Base-by-base conservation (phyloP, 1,140 invertebrate species). In the Colletes latitarsis region DNA sequence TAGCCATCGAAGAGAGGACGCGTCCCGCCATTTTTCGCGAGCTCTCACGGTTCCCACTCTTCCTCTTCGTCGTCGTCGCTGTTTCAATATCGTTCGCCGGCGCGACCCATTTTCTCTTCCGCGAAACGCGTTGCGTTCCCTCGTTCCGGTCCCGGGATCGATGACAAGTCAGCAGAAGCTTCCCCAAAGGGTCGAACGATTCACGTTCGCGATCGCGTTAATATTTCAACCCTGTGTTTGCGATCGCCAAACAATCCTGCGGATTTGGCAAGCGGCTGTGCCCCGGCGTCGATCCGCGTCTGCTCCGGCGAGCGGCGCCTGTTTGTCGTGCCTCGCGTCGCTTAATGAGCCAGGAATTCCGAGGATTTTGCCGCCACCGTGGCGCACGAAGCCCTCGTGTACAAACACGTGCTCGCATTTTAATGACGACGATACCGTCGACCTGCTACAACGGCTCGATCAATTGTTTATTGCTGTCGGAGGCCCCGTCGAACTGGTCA, bases 331-430 rank as follows among this genome's bases (percentile, higher is more conserved):
- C 74, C 69, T 57, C 30, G 53, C 52, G 70, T 77, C 82, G 77
- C 86, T 86, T 87, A 87, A 87, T 87, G 85, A 87, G 84, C 78
- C 82, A 83, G 82, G 81, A 86, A 83, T 87, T 60, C 79, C 85
- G 77, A 86, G 82, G 74, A 77, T 87, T 87, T 87, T 87, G 87
- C 81, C 84, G 84, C 53, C 62, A 41, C n/a, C 55, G 55, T n/a
- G 58, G 39, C 46, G 60, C 21, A 46, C 72, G 63, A 68, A 68
- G 46, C 66, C 1, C 19, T 46, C 80, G 70, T 58, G 77, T 69
- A 53, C 81, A 75, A 82, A 82, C 80, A 76, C 67, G 67, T 71
- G 77, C 55, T 85, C 43, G 80, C 70, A 82, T 85, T 86, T 86
- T 85, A 85, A 86, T 79, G 83, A 30, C n/a, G 68, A 39, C 39